Percentiles rank a stretch among this genome's conserved stretches.
These are phyloP conservation scores for Pipa parva DNA, from an alignment of 2,113 vertebrate genomes.

Conservation along the genomic window DNA sequence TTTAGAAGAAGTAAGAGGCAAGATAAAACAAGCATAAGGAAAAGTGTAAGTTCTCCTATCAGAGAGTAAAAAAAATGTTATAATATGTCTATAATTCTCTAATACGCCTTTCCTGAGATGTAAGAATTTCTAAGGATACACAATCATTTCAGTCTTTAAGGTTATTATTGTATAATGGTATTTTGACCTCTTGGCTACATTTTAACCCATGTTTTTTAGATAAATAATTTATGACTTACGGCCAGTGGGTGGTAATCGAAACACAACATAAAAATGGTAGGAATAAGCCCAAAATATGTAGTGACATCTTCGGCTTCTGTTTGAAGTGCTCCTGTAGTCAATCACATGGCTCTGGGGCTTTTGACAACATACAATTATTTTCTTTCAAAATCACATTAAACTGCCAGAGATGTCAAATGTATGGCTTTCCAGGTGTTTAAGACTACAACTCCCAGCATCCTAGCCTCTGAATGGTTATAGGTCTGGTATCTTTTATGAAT, in stretches of 20 bases:
- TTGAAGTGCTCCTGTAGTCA: not conserved
- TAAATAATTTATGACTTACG: conserved; percentile 31
- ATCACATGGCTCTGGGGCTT: not conserved
- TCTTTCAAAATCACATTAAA: not conserved
- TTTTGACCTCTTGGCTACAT: conserved; percentile 26
- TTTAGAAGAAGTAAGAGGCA: too few relatives aligned
- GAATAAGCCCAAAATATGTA: conserved; percentile 9
- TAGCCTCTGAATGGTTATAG: not conserved
- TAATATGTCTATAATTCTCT: conserved; percentile 18
- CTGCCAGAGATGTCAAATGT: not conserved
- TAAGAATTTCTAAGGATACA: conserved; percentile 13
- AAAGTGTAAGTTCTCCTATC: too few relatives aligned
- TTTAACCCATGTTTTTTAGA: conserved; percentile 27
- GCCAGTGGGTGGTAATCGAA: conserved; percentile 29
- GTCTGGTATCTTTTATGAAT: too few relatives aligned
- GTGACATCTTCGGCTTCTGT: conserved; percentile 6
- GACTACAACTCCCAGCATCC: not conserved
- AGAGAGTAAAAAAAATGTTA: conserved; percentile 23
- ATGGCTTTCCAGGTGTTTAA: not conserved
- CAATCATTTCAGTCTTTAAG: conserved; percentile 1
- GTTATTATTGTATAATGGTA: conserved; percentile 21
- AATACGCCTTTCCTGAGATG: conserved; percentile 25
- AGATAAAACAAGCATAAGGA: too few relatives aligned
- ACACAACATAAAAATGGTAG: conserved; percentile 20
- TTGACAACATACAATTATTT: not conserved